These are phyloP conservation scores for Piliocolobus tephrosceles DNA, from an alignment of 2,113 vertebrate species.

Conservation along the genomic window DNA sequence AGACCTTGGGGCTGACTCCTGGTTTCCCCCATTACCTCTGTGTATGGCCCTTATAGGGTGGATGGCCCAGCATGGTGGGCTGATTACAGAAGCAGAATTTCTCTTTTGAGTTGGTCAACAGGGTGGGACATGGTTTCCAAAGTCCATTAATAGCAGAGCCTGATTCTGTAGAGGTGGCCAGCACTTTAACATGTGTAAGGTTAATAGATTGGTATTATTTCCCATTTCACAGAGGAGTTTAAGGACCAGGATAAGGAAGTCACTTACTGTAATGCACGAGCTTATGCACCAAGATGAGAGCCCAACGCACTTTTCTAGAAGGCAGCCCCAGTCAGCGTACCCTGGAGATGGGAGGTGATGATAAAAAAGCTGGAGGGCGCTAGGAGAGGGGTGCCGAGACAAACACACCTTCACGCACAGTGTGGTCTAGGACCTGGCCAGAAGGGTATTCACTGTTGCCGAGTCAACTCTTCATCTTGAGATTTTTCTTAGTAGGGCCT, in stretches of 20 bases:
- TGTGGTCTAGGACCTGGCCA: background rate
- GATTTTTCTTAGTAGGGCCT: background rate
- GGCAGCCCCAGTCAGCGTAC: background rate
- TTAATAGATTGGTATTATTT: background rate
- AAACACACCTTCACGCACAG: background rate
- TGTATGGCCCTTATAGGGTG: background rate
- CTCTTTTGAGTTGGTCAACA: background rate
- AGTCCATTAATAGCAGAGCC: background rate
- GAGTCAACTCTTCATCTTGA: background rate
- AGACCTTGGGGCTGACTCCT: background rate
- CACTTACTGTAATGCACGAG: background rate
- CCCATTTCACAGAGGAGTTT: background rate
- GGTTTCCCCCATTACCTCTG: background rate
- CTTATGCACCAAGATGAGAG: background rate
- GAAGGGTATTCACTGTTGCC: background rate
- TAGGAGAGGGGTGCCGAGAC: background rate
- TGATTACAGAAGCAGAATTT: background rate
- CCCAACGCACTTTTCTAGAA: background rate
- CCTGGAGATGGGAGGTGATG: background rate
- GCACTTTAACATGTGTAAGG: background rate
- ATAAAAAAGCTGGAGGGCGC: background rate
- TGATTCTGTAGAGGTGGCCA: background rate
- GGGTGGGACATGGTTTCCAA: background rate
- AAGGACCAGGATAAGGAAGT: background rate
- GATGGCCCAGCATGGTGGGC: background rate